Evolutionary conservation across 2,113 vertebrate species (phyloP).

Genomic region (Eidolon helvum): DNA sequence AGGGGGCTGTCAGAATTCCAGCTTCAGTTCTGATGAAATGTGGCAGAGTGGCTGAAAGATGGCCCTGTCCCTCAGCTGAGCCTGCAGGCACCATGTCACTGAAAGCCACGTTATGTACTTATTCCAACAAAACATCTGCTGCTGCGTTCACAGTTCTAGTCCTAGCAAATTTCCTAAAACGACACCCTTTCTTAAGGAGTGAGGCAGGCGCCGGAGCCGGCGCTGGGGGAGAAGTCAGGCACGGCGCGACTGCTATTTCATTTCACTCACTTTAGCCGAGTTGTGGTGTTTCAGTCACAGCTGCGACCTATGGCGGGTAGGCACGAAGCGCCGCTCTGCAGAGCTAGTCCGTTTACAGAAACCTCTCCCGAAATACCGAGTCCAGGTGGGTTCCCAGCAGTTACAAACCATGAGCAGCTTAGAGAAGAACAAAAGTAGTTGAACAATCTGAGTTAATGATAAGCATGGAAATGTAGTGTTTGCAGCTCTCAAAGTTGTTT

Average conservation of each 20-base stretch:
- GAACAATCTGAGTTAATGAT: slow-evolving; percentile 48
- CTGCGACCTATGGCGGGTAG: slow-evolving; percentile 56
- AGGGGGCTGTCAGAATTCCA: background rate
- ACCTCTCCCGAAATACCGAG: slow-evolving; percentile 67
- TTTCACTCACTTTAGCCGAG: slow-evolving; percentile 37
- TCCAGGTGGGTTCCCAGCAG: slow-evolving; percentile 45
- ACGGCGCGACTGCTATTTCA: slow-evolving; percentile 50
- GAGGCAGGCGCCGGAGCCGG: background rate
- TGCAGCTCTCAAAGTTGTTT: slow-evolving; percentile 45
- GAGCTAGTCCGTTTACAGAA: slow-evolving; percentile 65
- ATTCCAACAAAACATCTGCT: slow-evolving; percentile 45
- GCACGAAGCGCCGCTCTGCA: slow-evolving; percentile 55
- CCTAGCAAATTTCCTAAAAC: slow-evolving; percentile 52
- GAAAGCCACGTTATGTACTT: slow-evolving; percentile 16
- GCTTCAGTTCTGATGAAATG: background rate
- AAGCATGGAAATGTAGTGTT: background rate
- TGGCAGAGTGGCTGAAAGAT: background rate
- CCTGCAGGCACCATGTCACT: background rate
- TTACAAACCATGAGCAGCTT: slow-evolving; percentile 64
- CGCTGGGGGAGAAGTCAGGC: slow-evolving; percentile 52
- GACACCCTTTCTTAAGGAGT: background rate
- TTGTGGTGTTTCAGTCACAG: slow-evolving; percentile 60
- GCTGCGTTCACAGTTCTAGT: slow-evolving; percentile 33
- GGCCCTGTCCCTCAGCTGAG: background rate
- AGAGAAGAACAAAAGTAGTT: slow-evolving; percentile 65